Evolutionary conservation across 2,888 invertebrate species (phyloP), one percentile per base, ranked within the genome.

Genomic region (Balanococcus diminutus): DNA sequence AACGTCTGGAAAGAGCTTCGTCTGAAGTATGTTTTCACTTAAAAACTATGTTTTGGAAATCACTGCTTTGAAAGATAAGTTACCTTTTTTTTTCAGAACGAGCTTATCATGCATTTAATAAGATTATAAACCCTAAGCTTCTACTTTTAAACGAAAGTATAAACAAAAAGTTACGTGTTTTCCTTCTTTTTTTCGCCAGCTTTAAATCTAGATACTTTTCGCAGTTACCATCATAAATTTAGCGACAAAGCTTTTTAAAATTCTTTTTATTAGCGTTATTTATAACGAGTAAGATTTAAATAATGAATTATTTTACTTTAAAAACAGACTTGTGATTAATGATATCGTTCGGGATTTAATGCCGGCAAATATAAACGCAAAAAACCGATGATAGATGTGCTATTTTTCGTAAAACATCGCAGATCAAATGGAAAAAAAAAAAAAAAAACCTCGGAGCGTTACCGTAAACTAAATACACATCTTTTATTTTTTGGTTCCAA

Each of bases 71-170:
- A 75, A 32, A 75, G 75, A 75, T 75, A 75, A 75, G 75, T 75
- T 75, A 75, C 75, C 16, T 81, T 81, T 36, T 32, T 81, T 81
- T 81, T n/a, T 82, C 22, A 51, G 82, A 22, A 22, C n/a, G 51
- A 31, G 46, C 51, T 82, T 51, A 82, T 51, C 46, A 82, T 51
- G 31, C 82, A 82, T 82, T 82, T 82, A 82, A 82, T 82, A 82
- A 82, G 51, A 82, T 82, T 82, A 82, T 82, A 51, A 51, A 82
- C 46, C 46, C 46, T 46, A 51, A 82, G 46, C 82, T 82, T 31
- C 82, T 46, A 16, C 82, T 82, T 46, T 82, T 82, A 51, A 46
- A 51, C 51, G 31, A 82, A 82, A 82, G 82, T 82, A 56, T 82
- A 31, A 31, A 82, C 51, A 42, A 51, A 82, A 82, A 82, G 82